A percentile compares a stretch with the other conserved stretches of the same genome.
Evolutionary conservation across 2,113 vertebrate genomes (phyloP).

Genomic region (Mesembrinibis cayennensis): DNA sequence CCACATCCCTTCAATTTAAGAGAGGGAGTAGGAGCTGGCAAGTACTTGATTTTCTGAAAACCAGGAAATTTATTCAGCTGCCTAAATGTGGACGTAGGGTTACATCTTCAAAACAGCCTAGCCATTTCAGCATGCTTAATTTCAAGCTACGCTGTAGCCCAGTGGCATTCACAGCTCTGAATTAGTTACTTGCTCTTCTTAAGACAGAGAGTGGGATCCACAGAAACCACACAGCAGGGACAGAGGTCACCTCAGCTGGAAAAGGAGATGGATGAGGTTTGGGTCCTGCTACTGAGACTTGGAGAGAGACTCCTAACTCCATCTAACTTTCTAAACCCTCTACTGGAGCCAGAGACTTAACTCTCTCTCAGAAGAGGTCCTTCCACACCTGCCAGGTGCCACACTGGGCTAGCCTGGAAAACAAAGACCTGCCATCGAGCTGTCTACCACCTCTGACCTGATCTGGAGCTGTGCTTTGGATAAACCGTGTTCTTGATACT

Average conservation of each 20-base stretch:
- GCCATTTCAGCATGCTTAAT: not conserved
- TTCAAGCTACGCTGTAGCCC: not conserved
- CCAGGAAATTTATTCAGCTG: not conserved
- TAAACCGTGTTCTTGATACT: not conserved
- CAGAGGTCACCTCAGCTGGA: not conserved
- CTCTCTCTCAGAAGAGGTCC: not conserved
- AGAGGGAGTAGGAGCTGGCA: not conserved
- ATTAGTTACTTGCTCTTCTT: not conserved
- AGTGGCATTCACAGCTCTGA: not conserved
- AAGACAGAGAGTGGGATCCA: not conserved
- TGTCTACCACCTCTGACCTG: not conserved
- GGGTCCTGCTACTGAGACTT: not conserved
- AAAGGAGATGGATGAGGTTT: not conserved
- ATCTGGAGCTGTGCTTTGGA: not conserved
- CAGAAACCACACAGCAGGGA: not conserved
- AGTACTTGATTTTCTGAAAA: constrained; percentile 1
- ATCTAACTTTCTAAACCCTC: not conserved
- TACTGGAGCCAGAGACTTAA: not conserved
- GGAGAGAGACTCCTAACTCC: not conserved
- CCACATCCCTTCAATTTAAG: not conserved
- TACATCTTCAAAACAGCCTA: not conserved
- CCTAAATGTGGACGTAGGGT: not conserved
- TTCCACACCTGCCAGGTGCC: not conserved
- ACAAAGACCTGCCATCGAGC: not conserved
- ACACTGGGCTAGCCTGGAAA: not conserved